Base-by-base conservation (phyloP, 2,797 vertebrate species). In the Aphelocoma californica region DNA sequence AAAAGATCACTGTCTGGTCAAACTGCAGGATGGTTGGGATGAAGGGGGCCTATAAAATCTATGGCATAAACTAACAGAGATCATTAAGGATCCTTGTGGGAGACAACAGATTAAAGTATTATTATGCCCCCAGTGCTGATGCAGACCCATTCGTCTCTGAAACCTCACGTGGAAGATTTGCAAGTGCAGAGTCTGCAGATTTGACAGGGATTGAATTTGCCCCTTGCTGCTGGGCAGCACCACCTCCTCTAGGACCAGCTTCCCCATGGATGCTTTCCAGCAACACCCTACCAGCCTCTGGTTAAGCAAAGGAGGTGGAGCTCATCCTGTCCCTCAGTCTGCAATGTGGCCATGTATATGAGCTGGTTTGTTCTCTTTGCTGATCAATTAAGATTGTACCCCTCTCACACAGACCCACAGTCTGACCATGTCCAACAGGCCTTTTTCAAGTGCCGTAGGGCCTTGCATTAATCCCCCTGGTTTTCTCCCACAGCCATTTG, bases 1-100 rank as follows among this genome's bases (percentile, higher is more conserved):
- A 90, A 94, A 93, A 74, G n/a, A 96, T 93, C 87, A 57, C 77
- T 93, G 92, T 91, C 85, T 95, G 85, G 80, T 94, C 66, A 86
- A 92, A 81, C 73, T 91, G 87, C 90, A 73, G 87, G 93, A 91
- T 79, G 86, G 89, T 92, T 73, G 91, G 90, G 93, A 93, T 80
- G 88, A 81, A 91, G 88, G 56, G 58, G 71, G 73, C 36, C 84
- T 86, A 54, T 95, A 92, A 96, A 96, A 88, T 42, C 91, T 44
- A 13, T 70, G 86, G 82, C 73, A 32, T 79, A 84, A 95, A 66
- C 66, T 70, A 56, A n/a, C 70, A 62, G 84, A 93, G 77, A 91
- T 91, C 91, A 66, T 88, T 88, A 88, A 60, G 91, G 84, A 91
- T 77, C 89, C 74, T 92, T 80, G 64, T 79, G 81, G 90, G 66